Base-by-base conservation (phyloP, 2,113 vertebrate genomes). In the Ptilonorhynchus violaceus region DNA sequence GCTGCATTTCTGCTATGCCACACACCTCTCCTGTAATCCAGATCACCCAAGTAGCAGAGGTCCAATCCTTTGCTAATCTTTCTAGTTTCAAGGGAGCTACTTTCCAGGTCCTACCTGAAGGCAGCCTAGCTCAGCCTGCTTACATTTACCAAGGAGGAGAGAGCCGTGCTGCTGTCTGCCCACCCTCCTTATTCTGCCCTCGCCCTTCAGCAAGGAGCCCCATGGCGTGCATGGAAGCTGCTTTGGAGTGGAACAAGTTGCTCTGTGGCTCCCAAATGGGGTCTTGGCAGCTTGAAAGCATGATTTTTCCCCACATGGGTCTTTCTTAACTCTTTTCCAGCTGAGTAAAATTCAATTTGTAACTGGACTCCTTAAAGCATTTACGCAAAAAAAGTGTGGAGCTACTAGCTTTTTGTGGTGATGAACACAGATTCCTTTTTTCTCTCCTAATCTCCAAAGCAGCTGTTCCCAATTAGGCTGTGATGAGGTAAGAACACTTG, bases 241-340 rank as follows among this genome's bases (percentile, higher is more conserved):
- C 76, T 22, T 44, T 12, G 13, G 41, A n/a, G 13, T 3, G 28
- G 27, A 60, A 15, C 20, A 30, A 15, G 22, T 12, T 22, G 13
- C 35, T 55, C 47, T 42, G 10, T 85, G 60, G 11, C 28, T 85
- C 25, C 28, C 28, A n/a, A 10, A 31, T 0, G 0, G 21, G 25
- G 10, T 56, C 63, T 47, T 82, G 11, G 14, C 28, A 67, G 5
- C 20, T 67, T 47, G 28, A 82, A 80, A 58, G 5, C 41, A 24
- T 1, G 4, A 7, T 17, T 30, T n/a, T 23, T 4, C 25, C 13
- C 31, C 11, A 11, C 6, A 0, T 0, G 41, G 33, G 5, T 52
- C 31, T 39, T 76, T 79, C 10, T 28, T 28, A 75, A 31, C 30
- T 76, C 8, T 86, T 27, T 21, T 22, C 19, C 31, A 66, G 9